Evolutionary conservation across 2,113 vertebrate species (phyloP), one percentile per base, ranked within the genome.

Genomic region (Thunnus maccoyii): DNA sequence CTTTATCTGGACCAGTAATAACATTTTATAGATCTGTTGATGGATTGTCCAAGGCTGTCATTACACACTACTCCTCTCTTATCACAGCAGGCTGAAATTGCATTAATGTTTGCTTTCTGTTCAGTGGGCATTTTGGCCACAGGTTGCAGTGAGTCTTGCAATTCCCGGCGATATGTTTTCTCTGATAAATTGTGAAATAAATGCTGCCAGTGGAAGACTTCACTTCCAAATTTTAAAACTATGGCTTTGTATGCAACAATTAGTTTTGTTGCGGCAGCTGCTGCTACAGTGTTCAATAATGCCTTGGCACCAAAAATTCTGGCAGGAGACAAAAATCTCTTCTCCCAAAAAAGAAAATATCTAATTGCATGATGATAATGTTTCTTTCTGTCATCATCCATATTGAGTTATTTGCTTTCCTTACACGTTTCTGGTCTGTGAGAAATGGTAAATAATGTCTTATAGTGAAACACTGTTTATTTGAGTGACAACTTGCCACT

Each of bases 21-120:
- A 91, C 87, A 89, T 91, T 94, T 94, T 94, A 95, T 95, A 84
- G 92, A 95, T 95, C 90, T 87, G 88, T 85, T 93, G 93, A 92
- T 82, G 56, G 81, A 86, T 86, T 87, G 88, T 87, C 63, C 58
- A 4, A 71, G 80, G 75, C 83, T 85, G 89, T 91, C 85, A 83
- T 92, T 89, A 88, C 71, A 78, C 75, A 63, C 70, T 16, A 50
- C 63, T 82, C 68, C 73, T 89, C 48, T 84, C 84, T 92, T 91
- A 91, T 93, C 91, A 71, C 88, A 51, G 79, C 64, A 30, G 62
- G 70, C 62, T 69, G 47, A 83, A 91, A 71, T 73, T 90, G 87
- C 84, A 89, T 92, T 86, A 82, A 91, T 93, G 89, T 93, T 91
- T 88, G 81, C 88, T 85, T 78, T 88, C 68, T 80, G 84, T 81